Evolutionary conservation across 2,113 vertebrate genomes (phyloP), one percentile per base, ranked within the genome.

Genomic region (Notechis scutatus): DNA sequence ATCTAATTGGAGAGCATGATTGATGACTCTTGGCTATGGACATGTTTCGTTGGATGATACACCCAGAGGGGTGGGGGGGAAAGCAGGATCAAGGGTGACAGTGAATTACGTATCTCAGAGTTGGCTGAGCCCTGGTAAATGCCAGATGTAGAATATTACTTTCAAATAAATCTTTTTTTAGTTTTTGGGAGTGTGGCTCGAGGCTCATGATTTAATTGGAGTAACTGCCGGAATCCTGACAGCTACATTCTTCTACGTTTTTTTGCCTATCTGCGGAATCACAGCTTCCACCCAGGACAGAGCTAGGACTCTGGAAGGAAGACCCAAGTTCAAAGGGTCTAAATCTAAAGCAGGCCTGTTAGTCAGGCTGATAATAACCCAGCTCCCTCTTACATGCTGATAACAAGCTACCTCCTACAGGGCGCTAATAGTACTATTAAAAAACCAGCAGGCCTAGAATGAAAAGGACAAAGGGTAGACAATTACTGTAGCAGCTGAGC

Each of bases 401-500:
- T 11, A 50, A 92, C 42, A 34, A 61, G 61, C 64, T 34, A 57
- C 23, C 85, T 87, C 55, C 85, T 69, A 14, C 29, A 87, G 55
- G 39, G 29, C 10, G 34, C 45, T 34, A 54, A 52, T 7, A 52
- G 18, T n/a, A 4, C 47, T 56, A 34, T 81, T n/a, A n/a, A 55
- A 61, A 92, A 85, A 26, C 5, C 11, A 15, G 6, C 20, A 54
- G 18, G 4, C 88, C 64, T 69, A n/a, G 29, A 34, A 69, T n/a
- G 64, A n/a, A 34, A 92, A 92, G 92, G 92, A 90, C 92, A 88
- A 92, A n/a, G 64, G 85, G 69, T 3, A 85, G 92, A 90, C 89
- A 88, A 69, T 85, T 54, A n/a, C 39, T 64, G 61, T n/a, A 14
- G 10, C 11, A 20, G 81, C 39, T 59, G 54, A 64, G 64, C 88